Base-by-base conservation (phyloP, 2,888 invertebrate species). In the Sarcophaga subvicina region DNA sequence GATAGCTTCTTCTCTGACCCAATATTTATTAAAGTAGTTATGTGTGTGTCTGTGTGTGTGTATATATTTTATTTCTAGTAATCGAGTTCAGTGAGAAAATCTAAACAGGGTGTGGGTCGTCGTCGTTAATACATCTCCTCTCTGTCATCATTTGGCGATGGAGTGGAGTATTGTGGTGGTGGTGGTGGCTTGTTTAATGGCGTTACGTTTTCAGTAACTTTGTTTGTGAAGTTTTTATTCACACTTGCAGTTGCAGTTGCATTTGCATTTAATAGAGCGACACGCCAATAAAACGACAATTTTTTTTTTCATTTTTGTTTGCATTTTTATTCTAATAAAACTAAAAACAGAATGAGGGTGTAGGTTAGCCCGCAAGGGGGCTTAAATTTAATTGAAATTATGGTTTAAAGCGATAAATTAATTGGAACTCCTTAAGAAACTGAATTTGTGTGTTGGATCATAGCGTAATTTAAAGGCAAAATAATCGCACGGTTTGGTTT, bases 81-180 rank as follows among this genome's bases (percentile, higher is more conserved):
- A 80, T 80, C 69, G 77, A 83, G 73, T 80, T 63, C 37, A 69
- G 67, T 79, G 69, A 73, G 83, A 85, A 62, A 83, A 77, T 72
- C 47, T 6, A 80, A 84, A 77, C 71, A 64, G 86, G 83, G 86
- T 83, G 83, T 77, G 77, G 77, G 66, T 60, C 77, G 54, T 14
- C 17, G 59, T 77, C 77, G 54, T 17, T 54, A 14, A 17, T 54
- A 54, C 12, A 54, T 54, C 54, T 54, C 54, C 59, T 66, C 59
- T 66, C 27, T 10, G 10, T 37, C 37, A 37, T 37, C 37, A 37
- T 37, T 37, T 37, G 37, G 8, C 37, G 8, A 37, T 37, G 37
- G 37, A 37, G 37, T 37, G 10, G 37, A 37, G 8, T 37, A 2
- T 2, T 37, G 37, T 37, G 37, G 37, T 37, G 37, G 37, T 37